Conservation (phyloP, 2,797 vertebrate genomes). For the Trachops cirrhosus region DNA sequence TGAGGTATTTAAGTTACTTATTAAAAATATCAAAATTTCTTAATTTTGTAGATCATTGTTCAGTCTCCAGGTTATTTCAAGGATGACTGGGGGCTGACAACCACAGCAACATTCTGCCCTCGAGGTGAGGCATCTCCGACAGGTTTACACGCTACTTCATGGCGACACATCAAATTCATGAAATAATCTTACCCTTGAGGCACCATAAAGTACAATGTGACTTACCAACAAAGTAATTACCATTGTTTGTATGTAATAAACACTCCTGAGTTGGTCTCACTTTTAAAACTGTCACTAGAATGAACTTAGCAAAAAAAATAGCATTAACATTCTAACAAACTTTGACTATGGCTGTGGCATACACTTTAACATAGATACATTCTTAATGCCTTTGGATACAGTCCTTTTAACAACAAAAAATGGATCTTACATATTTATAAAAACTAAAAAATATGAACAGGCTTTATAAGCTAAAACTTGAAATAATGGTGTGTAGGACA, state of each 20-base stretch:
- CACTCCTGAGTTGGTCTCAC: background rate
- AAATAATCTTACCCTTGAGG: background rate
- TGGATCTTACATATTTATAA: background rate
- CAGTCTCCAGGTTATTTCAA: background rate
- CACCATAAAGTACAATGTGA: background rate
- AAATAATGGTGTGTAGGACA: slow-evolving; percentile 3
- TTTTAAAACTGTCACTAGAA: slow-evolving; percentile 12
- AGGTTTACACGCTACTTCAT: background rate
- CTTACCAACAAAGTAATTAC: background rate
- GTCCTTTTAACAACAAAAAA: background rate
- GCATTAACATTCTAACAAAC: background rate
- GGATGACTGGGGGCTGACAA: background rate
- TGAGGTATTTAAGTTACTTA: slow-evolving; percentile 16
- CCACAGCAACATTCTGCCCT: background rate
- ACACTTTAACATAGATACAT: background rate
- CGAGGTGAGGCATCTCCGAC: background rate
- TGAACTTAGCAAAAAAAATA: background rate
- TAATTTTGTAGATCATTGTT: background rate
- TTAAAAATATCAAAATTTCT: background rate
- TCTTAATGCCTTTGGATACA: background rate
- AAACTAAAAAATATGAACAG: slow-evolving; percentile 6
- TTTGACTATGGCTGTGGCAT: background rate
- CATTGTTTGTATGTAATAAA: background rate
- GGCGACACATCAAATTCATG: background rate
- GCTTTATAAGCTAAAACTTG: slow-evolving; percentile 6